phyloP scores from a whole-genome alignment of 2,888 invertebrate genomes.

The Aporophyla lueneburgensis region DNA sequence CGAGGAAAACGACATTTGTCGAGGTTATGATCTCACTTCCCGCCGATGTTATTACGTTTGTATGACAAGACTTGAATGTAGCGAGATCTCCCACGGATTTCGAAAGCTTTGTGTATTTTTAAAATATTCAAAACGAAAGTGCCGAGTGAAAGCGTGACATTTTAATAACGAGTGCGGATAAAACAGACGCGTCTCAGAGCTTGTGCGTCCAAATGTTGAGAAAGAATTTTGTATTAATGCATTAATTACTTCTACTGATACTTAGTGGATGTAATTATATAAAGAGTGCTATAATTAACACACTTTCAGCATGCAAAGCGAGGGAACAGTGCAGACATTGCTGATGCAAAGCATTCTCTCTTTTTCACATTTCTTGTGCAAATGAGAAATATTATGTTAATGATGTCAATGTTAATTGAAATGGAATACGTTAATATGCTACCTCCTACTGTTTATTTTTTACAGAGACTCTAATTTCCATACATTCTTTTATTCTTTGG shows the following conservation, averaged over 20 bases:
- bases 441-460: neutral
- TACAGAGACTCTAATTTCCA: neutral
- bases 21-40: slow-evolving; percentile 43
- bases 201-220: slow-evolving; percentile 47
- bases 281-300: slow-evolving; percentile 50
- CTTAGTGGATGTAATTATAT: slow-evolving; percentile 47
- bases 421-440: neutral
- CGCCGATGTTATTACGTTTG: slow-evolving; percentile 42
- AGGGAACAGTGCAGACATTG: slow-evolving; percentile 10
- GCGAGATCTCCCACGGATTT: slow-evolving; percentile 67
- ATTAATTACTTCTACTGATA: slow-evolving; percentile 51
- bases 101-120: slow-evolving; percentile 77
- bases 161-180: slow-evolving; percentile 78
- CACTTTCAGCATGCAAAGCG: slow-evolving; percentile 29
- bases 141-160: slow-evolving; percentile 81
- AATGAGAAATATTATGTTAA: slow-evolving; percentile 7
- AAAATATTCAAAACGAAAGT: slow-evolving; percentile 81
- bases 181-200: slow-evolving; percentile 55
- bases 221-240: slow-evolving; percentile 54
- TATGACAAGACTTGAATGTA: slow-evolving; percentile 46
- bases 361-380: slow-evolving; percentile 1
- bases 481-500: neutral
- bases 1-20: slow-evolving; percentile 44
- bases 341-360: neutral
- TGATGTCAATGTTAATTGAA: slow-evolving; percentile 6